Evolutionary conservation across 2,113 vertebrate species (phyloP).

Genomic region (Cryptomyrus ogoouensis): DNA sequence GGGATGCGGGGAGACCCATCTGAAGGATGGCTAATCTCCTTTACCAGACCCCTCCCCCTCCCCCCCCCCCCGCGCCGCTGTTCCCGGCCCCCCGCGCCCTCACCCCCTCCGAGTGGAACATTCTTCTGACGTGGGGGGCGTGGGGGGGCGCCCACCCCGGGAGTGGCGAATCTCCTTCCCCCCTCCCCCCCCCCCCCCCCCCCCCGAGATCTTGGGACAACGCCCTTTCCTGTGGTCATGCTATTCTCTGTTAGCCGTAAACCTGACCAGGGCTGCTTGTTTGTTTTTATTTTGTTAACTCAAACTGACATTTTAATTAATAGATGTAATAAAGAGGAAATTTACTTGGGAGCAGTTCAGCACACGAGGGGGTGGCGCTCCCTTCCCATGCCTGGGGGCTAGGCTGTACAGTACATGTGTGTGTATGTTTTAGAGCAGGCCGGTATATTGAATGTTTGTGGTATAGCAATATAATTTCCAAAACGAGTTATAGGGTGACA

Average conservation of each 20-base stretch:
- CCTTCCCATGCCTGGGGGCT: too few species aligned
- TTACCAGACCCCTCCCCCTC: background rate
- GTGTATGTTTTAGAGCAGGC: too few species aligned
- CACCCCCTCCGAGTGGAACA: too few species aligned
- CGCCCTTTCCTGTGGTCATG: background rate
- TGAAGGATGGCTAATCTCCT: background rate
- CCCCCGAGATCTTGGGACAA: background rate
- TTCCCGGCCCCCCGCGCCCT: too few species aligned
- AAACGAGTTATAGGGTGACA: background rate
- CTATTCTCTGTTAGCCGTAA: slow-evolving; percentile 10
- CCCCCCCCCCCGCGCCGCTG: background rate
- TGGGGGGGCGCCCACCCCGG: too few species aligned
- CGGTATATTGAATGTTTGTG: background rate
- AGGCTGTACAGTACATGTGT: too few species aligned
- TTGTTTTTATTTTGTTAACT: slow-evolving; percentile 23
- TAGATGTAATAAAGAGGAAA: slow-evolving; percentile 27
- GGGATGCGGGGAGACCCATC: background rate
- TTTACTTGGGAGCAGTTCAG: slow-evolving; percentile 12
- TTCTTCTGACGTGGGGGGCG: too few species aligned
- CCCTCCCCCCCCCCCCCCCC: background rate
- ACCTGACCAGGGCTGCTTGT: slow-evolving; percentile 15
- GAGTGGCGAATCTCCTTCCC: too few species aligned
- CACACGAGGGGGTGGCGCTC: background rate
- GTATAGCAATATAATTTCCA: background rate
- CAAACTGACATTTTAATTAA: slow-evolving; percentile 31